Conservation (phyloP, 2,797 vertebrate species). For the Podargus strigoides region DNA sequence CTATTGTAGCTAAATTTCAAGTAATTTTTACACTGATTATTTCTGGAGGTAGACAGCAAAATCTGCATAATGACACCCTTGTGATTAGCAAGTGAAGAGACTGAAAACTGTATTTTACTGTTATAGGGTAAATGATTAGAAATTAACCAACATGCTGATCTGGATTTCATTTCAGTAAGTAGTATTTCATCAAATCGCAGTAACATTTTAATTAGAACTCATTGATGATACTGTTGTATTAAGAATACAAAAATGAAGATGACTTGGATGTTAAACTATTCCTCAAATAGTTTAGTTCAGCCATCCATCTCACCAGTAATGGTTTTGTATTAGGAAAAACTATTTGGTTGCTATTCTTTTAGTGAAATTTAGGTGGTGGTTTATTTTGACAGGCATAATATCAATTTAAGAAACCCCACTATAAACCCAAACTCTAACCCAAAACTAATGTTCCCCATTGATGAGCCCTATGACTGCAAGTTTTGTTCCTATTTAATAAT, state of each 20-base stretch:
- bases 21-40: conserved; percentile 59
- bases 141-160: conserved; percentile 39
- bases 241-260: conserved; percentile 16
- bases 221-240: not conserved
- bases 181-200: conserved; percentile 15
- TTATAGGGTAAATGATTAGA: conserved; percentile 45
- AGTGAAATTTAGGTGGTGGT: not conserved
- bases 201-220: conserved; percentile 57
- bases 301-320: not conserved
- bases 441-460: not conserved
- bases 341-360: not conserved
- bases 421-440: not conserved
- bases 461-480: not conserved
- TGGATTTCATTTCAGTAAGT: conserved; percentile 45
- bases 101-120: conserved; percentile 39
- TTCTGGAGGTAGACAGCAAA: conserved; percentile 34
- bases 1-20: conserved; percentile 51
- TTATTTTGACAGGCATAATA: not conserved
- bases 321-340: not conserved
- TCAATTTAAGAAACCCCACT: not conserved
- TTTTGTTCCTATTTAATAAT: not conserved
- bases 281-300: not conserved
- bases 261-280: not conserved
- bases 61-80: conserved; percentile 36
- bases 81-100: conserved; percentile 41